Conservation (phyloP, 2,888 invertebrate genomes). For the Microctonus aethiopoides region DNA sequence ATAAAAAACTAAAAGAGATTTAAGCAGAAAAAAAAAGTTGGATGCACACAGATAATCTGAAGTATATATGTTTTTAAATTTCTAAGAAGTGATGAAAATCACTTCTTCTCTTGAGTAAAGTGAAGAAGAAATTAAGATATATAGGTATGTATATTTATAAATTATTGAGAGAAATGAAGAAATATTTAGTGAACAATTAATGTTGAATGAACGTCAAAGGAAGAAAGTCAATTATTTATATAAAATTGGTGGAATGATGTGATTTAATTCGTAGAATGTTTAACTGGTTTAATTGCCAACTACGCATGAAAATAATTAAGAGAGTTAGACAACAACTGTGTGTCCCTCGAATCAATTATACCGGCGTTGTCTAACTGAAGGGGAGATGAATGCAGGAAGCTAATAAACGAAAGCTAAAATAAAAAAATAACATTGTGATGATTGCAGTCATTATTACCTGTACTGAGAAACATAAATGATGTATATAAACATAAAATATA, state of each 20-base stretch:
- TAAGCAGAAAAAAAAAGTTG: not conserved
- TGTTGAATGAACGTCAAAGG: not conserved
- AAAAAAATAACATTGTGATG: not conserved
- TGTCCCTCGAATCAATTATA: slow-evolving; percentile 22
- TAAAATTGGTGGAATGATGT: not conserved
- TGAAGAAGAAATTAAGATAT: too few relatives aligned
- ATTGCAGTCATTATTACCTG: slow-evolving; percentile 35
- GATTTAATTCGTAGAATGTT: slow-evolving; percentile 16
- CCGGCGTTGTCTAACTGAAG: not conserved
- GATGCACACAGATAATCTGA: not conserved
- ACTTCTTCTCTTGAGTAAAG: too few relatives aligned
- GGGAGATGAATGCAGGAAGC: slow-evolving; percentile 1
- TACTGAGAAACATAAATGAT: slow-evolving; percentile 39
- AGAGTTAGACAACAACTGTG: not conserved
- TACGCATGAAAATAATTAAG: too few relatives aligned
- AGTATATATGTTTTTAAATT: not conserved
- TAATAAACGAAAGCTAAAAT: slow-evolving; percentile 2
- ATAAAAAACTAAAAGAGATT: too few relatives aligned
- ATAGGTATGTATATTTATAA: too few relatives aligned
- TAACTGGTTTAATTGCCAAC: not conserved
- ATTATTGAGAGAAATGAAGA: not conserved
- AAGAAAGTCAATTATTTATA: slow-evolving; percentile 1
- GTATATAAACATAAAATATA: not conserved
- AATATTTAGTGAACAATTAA: not conserved
- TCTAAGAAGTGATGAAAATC: not conserved